Evolutionary conservation across 2,888 invertebrate genomes (phyloP).

Genomic region (Aricia artaxerxes): DNA sequence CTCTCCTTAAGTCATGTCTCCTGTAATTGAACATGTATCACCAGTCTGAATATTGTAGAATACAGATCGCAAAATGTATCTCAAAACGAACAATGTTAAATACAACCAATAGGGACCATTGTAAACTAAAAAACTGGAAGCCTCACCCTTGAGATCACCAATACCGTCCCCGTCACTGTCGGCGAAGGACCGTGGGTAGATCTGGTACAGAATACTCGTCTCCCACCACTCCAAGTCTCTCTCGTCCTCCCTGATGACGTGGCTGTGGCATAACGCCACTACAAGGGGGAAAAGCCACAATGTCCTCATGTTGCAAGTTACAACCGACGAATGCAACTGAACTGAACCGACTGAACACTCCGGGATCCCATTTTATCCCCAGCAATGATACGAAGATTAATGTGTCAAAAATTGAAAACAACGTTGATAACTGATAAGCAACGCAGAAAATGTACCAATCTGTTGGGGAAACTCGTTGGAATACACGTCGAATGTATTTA

Average conservation of each 20-base stretch:
- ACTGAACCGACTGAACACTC: not conserved
- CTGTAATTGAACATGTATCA: too few species aligned
- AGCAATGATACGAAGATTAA: not conserved
- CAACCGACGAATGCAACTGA: not conserved
- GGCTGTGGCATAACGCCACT: slow-evolving; percentile 48
- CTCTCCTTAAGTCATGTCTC: too few species aligned
- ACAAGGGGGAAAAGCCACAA: slow-evolving; percentile 50
- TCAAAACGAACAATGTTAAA: not conserved
- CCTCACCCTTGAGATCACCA: slow-evolving; percentile 78
- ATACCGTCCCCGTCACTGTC: slow-evolving; percentile 89
- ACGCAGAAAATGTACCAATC: not conserved
- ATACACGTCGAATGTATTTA: not conserved
- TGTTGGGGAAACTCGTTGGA: not conserved
- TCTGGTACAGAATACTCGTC: slow-evolving; percentile 87
- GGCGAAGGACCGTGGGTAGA: slow-evolving; percentile 88
- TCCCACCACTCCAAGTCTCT: slow-evolving; percentile 86
- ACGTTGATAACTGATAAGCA: not conserved
- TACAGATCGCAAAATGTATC: too few species aligned
- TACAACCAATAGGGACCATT: too few species aligned
- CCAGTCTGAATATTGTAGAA: too few species aligned
- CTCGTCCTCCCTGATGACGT: slow-evolving; percentile 46
- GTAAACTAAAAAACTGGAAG: too few species aligned
- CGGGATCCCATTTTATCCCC: not conserved
- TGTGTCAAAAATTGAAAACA: not conserved
- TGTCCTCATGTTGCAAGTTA: not conserved